Base-by-base conservation (phyloP, 1,140 invertebrate genomes). In the Uloborus diversus region DNA sequence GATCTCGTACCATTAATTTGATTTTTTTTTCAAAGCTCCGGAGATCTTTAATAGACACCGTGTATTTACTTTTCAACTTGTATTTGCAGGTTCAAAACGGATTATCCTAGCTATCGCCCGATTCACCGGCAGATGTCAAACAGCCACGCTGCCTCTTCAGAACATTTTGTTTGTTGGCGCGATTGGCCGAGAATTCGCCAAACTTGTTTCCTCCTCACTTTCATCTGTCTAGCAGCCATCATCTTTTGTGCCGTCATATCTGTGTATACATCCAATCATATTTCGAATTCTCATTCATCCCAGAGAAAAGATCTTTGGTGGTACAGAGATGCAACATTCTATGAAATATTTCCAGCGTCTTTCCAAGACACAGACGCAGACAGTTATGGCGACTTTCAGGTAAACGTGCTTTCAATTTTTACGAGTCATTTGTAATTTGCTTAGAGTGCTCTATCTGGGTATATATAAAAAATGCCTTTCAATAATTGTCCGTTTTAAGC, bases 311-410 rank as follows among this genome's bases (percentile, higher is more conserved):
- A 73, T 32, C 91, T 91, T 35, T 88, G 91, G 69, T 96, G 94
- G 94, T 93, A 93, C 88, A 92, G 93, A 87, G 93, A 93, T 13
- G 90, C 90, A 64, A 87, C 94, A 2, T 92, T 94, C 83, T 95
- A 95, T 84, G 93, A 95, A 87, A 91, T 95, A 68, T 94, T 94
- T 83, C 92, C 93, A 3, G 92, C 91, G 0, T 93, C 92, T 42
- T 95, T 94, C 84, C 90, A 93, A 85, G 93, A 94, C 83, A 91
- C 91, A 0, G 90, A 92, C 82, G 86, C 71, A 13, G 83, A 84
- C n/a, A 83, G 83, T 7, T 82, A 78, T 23, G 83, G 83, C 17
- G 83, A 84, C 66, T 73, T 81, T 27, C 27, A 66, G 33, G 80
- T 76, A 35, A 2, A 1, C 11, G n/a, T 56, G 51, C 37, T 42